phyloP scores from a whole-genome alignment of 2,797 vertebrate species.

The Galagoides demidoff region DNA sequence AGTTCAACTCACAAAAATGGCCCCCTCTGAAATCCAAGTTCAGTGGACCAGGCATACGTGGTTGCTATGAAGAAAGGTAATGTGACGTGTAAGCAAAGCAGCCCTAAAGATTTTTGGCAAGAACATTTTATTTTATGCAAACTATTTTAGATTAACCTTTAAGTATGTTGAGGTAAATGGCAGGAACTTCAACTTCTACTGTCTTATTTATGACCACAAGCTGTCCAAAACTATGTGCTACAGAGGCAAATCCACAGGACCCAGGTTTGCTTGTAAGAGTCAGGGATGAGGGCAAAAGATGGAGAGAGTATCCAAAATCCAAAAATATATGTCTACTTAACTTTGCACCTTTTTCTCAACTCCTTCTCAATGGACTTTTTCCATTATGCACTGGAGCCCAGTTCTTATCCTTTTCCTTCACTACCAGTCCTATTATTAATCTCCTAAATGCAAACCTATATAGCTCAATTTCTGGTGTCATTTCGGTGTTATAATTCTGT shows the following conservation, averaged over 20 bases:
- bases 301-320: neutral
- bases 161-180: slow-evolving; percentile 6
- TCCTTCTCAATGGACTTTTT: neutral
- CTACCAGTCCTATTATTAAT: neutral
- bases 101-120: slow-evolving; percentile 30
- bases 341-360: neutral
- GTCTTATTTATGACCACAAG: slow-evolving; percentile 12
- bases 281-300: neutral
- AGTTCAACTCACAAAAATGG: neutral
- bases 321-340: neutral
- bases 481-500: slow-evolving; percentile 57
- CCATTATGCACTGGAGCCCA: neutral
- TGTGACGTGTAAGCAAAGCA: neutral
- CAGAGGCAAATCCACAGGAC: neutral
- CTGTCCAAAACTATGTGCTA: neutral
- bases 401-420: neutral
- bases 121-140: slow-evolving; percentile 47
- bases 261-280: neutral
- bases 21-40: neutral
- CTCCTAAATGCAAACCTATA: neutral
- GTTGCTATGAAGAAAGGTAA: neutral
- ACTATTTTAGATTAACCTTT: slow-evolving; percentile 56
- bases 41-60: neutral
- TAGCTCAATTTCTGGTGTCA: neutral
- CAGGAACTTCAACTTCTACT: slow-evolving; percentile 3